phyloP scores from a whole-genome alignment of 2,113 vertebrate genomes.

The Edolisoma coerulescens region DNA sequence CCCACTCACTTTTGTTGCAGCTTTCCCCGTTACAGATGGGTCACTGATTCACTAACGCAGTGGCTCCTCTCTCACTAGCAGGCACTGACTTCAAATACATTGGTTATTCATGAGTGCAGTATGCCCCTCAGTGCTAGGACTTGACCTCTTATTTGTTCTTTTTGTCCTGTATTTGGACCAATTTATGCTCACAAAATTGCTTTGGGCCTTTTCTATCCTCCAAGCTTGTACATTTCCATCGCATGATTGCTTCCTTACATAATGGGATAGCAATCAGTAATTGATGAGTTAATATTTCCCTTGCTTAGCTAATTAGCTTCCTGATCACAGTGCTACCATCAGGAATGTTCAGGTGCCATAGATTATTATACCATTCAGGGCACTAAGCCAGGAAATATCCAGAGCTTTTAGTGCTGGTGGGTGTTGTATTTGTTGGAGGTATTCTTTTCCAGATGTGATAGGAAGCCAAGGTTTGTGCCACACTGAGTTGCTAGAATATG shows the following conservation, averaged over 20 bases:
- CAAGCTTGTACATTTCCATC: background rate
- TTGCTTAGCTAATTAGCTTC: conserved; percentile 28
- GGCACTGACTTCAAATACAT: background rate
- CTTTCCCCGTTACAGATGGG: background rate
- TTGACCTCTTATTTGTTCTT: conserved; percentile 24
- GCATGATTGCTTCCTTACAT: background rate
- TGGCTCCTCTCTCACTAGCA: background rate
- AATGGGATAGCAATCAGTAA: conserved; percentile 8
- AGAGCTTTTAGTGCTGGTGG: background rate
- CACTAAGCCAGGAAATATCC: background rate
- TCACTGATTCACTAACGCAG: background rate
- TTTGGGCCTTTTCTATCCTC: background rate
- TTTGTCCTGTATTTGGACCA: background rate
- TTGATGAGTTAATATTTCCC: background rate
- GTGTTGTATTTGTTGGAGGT: background rate
- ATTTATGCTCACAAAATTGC: conserved; percentile 5
- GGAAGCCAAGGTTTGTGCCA: background rate
- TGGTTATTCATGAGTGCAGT: conserved; percentile 20
- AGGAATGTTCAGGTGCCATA: background rate
- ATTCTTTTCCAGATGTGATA: background rate
- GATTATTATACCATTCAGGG: background rate
- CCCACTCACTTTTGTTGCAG: background rate
- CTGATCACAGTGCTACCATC: background rate
- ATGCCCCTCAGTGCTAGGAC: background rate
- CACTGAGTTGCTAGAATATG: background rate